These are phyloP conservation scores for Varecia variegata DNA, from an alignment of 2,797 vertebrate genomes.

Conservation along the genomic window DNA sequence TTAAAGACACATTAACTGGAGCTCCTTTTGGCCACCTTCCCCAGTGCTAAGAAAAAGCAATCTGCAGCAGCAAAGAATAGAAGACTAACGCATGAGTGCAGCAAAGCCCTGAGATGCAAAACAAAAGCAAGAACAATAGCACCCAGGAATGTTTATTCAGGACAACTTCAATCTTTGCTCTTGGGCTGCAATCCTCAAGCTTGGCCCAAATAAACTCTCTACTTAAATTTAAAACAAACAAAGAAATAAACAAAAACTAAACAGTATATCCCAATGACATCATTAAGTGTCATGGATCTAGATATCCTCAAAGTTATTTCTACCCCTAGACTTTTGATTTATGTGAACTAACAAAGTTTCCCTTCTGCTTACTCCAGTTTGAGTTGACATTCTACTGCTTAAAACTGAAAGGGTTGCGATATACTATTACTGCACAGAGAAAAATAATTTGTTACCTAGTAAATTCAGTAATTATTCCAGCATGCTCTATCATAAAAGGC, in stretches of 20 bases:
- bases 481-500: neutral
- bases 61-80: neutral
- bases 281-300: neutral
- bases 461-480: constrained; percentile 23
- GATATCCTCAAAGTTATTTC: constrained; percentile 12
- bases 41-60: neutral
- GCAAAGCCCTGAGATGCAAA: neutral
- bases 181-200: neutral
- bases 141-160: neutral
- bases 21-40: neutral
- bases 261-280: neutral
- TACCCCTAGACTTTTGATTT: constrained; percentile 25
- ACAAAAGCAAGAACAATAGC: neutral
- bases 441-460: constrained; percentile 23
- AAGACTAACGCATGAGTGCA: neutral
- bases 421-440: neutral
- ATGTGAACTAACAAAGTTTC: constrained; percentile 17
- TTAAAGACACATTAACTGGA: constrained; percentile 37
- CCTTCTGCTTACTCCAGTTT: neutral
- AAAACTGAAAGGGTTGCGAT: constrained; percentile 12
- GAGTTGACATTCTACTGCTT: neutral
- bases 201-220: neutral
- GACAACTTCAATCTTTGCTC: neutral
- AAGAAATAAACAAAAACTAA: neutral
- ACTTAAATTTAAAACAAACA: neutral